Evolutionary conservation across 2,888 invertebrate species (phyloP), one percentile per base, ranked within the genome.

Genomic region (Acrobasis suavella): DNA sequence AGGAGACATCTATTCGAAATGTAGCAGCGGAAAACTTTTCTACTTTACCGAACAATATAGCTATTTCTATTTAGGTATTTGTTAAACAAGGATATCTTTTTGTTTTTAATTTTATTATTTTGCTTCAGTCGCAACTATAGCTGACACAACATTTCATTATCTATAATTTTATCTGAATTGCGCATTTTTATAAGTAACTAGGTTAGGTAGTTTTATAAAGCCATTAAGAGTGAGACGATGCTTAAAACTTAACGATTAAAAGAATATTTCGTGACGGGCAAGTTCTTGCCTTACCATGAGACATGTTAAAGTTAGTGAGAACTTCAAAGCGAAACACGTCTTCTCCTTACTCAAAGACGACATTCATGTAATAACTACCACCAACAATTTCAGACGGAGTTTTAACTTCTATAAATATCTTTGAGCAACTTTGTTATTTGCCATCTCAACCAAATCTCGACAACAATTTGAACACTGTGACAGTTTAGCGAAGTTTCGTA

Each of bases 341-440:
- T 50, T 59, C 50, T 59, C 38, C 50, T 50, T 50, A n/a, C 3
- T 10, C 50, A 14, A 1, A 50, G n/a, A n/a, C 12, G 37, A 59
- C 16, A 59, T 49, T 22, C 58, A 58, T 49, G 49, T 38, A 16
- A 50, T 50, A 50, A 59, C 59, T 38, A 37, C 38, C 37, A 38
- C 37, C n/a, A 37, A 50, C 59, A 49, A 59, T 59, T 50, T 49
- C 37, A 12, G 50, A 16, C n/a, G n/a, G 59, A 59, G 37, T 59
- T 59, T 59, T 50, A 50, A 49, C 38, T 50, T 50, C 50, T 50
- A 50, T 49, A 59, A 38, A 50, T 59, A 59, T 50, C 50, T 50
- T 49, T 58, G 58, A 49, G 42, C 46, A 58, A 58, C 58, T 58
- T 58, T 58, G 49, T 49, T 58, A 58, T 58, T 58, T 49, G 58